Evolutionary conservation across 2,113 vertebrate genomes (phyloP).

Genomic region (Mustelus asterias): DNA sequence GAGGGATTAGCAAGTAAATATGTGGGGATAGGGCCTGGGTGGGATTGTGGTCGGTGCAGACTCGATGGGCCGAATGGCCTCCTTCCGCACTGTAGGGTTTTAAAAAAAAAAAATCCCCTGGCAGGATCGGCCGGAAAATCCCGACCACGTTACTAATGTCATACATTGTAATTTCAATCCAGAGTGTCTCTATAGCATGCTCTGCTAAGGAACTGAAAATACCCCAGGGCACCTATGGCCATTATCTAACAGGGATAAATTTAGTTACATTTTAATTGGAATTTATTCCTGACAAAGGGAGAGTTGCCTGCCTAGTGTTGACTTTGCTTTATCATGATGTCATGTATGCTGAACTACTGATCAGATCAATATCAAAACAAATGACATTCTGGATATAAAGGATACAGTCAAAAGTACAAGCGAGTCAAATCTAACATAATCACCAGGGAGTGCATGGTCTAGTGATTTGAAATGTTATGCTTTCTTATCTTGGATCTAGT

Average conservation of each 20-base stretch:
- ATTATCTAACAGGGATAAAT: not conserved
- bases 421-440: constrained; percentile 17
- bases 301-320: not conserved
- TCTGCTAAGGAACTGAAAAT: not conserved
- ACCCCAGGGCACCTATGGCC: not conserved
- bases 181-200: not conserved
- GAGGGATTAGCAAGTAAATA: no score
- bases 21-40: no score
- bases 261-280: not conserved
- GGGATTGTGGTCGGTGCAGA: no score
- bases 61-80: no score
- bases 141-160: not conserved
- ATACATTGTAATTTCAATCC: not conserved
- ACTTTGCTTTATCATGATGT: not conserved
- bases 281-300: not conserved
- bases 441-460: not conserved
- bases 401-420: not conserved
- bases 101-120: no score
- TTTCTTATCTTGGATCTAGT: not conserved
- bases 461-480: not conserved
- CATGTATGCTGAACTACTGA: no score
- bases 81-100: no score
- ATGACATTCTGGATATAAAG: not conserved
- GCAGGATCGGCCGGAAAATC: no score
- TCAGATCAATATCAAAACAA: not conserved